Evolutionary conservation across 2,888 invertebrate species (phyloP), one percentile per base, ranked within the genome.

Genomic region (Fragum whitleyi): DNA sequence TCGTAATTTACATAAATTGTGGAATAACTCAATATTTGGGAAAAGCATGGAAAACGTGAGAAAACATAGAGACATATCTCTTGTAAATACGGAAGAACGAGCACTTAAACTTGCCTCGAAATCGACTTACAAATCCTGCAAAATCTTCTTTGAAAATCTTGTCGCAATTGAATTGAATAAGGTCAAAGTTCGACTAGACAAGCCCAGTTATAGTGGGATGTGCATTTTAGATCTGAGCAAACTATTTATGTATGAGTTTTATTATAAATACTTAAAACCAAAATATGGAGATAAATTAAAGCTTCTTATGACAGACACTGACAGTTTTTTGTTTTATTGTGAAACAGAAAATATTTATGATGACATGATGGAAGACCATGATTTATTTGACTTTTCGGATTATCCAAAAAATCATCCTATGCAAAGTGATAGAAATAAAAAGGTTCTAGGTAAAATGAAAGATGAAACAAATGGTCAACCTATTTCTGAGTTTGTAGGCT

Each of bases 191-290:
- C 47, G 71, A 65, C 51, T 79, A 21, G 67, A 39, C 32, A 79
- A 79, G 59, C 74, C 74, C 19, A 71, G 36, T 29, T 79, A 67
- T 47, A 39, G 79, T 62, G 74, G 79, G 9, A 79, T 79, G 79
- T 79, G 67, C 32, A 75, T 75, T 28, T 85, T 94, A 62, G 94
- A 94, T 67, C 29, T 94, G 39, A 92, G 90, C 0, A 94, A 94
- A 89, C 74, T 80, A 2, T 80, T 90, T 21, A 91, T 94, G 86
- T 94, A 93, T 79, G 89, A 92, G 42, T 93, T 93, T 32, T 67
- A 77, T 62, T 94, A 92, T 73, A 86, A 90, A 69, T 89, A 88
- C 57, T 79, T 93, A 59, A 90, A 88, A 77, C 51, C 36, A 42
- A 88, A 84, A 78, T 92, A 90, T 85, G 81, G 39, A 32, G 53